Evolutionary conservation across 1,140 invertebrate genomes (phyloP).

Genomic region (Zaprionus inermis): DNA sequence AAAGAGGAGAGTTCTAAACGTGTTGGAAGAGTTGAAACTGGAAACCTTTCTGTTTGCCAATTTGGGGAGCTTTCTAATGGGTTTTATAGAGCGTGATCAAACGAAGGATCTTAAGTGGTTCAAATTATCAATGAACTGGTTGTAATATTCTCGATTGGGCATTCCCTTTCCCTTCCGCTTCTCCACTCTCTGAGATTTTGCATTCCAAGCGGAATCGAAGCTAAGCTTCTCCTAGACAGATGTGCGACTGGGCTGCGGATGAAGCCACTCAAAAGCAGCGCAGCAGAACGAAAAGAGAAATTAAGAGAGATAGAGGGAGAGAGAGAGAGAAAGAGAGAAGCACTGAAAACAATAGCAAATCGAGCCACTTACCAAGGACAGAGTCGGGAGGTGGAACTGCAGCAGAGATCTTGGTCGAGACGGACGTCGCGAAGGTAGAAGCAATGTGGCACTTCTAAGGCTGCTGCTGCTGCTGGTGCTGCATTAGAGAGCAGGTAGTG

Average conservation of each 20-base stretch:
- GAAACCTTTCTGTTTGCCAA: background rate
- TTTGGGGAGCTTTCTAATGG: background rate
- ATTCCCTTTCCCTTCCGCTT: background rate
- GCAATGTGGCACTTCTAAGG: conserved; percentile 62
- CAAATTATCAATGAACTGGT: too few species aligned
- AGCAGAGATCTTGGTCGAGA: conserved; percentile 13
- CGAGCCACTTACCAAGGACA: conserved; percentile 12
- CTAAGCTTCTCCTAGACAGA: background rate
- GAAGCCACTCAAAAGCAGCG: conserved; percentile 55
- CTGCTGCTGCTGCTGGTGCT: conserved; percentile 54
- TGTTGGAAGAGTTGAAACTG: background rate
- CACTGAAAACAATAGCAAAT: conserved; percentile 24
- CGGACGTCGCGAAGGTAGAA: background rate
- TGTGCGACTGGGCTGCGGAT: background rate
- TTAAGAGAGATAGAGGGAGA: background rate
- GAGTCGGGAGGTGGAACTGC: conserved; percentile 9
- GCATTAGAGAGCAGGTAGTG: conserved; percentile 45
- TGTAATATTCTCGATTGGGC: background rate
- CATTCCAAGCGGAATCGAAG: background rate
- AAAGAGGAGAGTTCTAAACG: background rate
- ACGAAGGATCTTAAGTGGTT: background rate
- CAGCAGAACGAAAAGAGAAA: conserved; percentile 12
- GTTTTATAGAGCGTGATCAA: background rate
- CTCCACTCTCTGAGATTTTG: conserved; percentile 4
- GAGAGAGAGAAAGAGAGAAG: conserved; percentile 8